Evolutionary conservation across 2,797 vertebrate genomes (phyloP).

Genomic region (Pangasius krempfi): DNA sequence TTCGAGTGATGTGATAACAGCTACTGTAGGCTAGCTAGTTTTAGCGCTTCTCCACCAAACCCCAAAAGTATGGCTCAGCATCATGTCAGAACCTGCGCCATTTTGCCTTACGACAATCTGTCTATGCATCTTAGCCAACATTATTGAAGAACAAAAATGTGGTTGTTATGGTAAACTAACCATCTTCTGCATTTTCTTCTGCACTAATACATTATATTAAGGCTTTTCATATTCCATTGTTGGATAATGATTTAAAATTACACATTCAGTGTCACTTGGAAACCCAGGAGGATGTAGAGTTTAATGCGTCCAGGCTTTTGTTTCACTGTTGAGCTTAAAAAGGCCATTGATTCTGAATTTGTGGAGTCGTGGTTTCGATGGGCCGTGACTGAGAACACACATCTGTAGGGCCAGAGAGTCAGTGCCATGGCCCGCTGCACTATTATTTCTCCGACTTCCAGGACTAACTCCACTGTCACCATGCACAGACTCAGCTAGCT

Average conservation of each 20-base stretch:
- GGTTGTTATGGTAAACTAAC: no score
- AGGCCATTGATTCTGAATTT: slow-evolving; percentile 43
- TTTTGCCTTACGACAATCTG: background rate
- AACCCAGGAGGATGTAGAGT: slow-evolving; percentile 19
- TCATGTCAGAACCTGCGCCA: background rate
- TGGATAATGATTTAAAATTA: background rate
- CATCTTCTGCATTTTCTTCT: background rate
- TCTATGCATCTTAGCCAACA: background rate
- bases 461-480: slow-evolving; percentile 30
- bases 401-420: slow-evolving; percentile 29
- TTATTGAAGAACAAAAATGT: background rate
- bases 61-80: background rate
- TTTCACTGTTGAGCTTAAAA: slow-evolving; percentile 18
- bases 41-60: background rate
- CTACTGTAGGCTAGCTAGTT: no score
- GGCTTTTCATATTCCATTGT: background rate
- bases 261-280: background rate
- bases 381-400: slow-evolving; percentile 25
- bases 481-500: slow-evolving; percentile 7
- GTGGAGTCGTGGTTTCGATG: background rate
- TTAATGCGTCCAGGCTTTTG: slow-evolving; percentile 17
- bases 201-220: background rate
- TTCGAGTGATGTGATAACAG: no score
- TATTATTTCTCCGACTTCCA: slow-evolving; percentile 37
- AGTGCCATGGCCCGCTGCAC: slow-evolving; percentile 22